Percentiles rank a stretch among this genome's conserved stretches.
Evolutionary conservation across 1,140 invertebrate species (phyloP).

Genomic region (Octopus sinensis): DNA sequence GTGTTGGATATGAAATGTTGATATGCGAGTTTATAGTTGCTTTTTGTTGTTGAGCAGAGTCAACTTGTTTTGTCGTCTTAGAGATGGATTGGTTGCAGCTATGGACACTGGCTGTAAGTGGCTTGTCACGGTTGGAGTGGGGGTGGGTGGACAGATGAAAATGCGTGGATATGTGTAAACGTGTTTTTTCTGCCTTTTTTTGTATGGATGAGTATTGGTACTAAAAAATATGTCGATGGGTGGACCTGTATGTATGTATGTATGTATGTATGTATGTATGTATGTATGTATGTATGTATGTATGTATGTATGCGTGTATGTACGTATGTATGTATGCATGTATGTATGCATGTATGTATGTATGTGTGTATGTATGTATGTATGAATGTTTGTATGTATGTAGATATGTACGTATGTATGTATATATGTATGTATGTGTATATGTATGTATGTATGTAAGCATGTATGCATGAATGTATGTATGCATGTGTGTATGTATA

Average conservation of each 20-base stretch:
- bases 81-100: too few species aligned
- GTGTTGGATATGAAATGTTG: too few species aligned
- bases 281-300: conserved; percentile 14
- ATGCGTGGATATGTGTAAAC: not conserved
- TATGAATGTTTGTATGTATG: not conserved
- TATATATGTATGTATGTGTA: conserved; percentile 13
- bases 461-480: not conserved
- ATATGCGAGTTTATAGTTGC: too few species aligned
- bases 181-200: not conserved
- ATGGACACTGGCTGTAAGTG: too few species aligned
- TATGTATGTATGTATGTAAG: not conserved
- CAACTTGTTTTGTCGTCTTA: too few species aligned
- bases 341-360: not conserved
- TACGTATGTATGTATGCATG: not conserved
- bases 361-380: not conserved
- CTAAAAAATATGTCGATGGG: not conserved
- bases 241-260: conserved; percentile 8
- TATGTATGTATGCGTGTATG: not conserved
- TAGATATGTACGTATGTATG: not conserved
- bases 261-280: conserved; percentile 15
- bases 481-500: conserved; percentile 24
- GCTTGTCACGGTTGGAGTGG: too few species aligned
- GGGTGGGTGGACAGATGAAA: not conserved
- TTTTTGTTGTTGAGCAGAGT: too few species aligned
- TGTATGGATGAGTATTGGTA: not conserved